These are phyloP conservation scores for Artibeus lituratus DNA, from an alignment of 2,797 vertebrate species.

Conservation along the genomic window DNA sequence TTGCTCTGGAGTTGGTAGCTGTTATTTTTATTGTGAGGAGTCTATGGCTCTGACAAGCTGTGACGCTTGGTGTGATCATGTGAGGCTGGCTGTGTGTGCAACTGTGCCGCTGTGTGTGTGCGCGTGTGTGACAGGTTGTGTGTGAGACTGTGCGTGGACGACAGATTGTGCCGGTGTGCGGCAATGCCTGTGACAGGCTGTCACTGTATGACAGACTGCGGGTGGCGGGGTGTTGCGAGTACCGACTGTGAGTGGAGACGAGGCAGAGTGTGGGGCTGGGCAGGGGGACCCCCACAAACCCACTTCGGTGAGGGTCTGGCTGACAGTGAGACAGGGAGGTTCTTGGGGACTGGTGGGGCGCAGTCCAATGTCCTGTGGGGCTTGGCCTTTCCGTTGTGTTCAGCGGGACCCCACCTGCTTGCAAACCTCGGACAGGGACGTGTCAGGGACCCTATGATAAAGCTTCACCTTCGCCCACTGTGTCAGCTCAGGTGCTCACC, in stretches of 20 bases:
- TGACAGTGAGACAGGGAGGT: background rate
- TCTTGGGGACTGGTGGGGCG: background rate
- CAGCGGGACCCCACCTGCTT: background rate
- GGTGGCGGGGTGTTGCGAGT: conserved; percentile 73
- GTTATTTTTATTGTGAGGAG: conserved; percentile 74
- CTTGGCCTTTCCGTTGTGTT: background rate
- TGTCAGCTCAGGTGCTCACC: background rate
- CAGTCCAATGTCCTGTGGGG: background rate
- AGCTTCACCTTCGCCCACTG: background rate
- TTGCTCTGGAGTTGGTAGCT: conserved; percentile 54
- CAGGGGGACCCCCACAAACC: conserved; percentile 25
- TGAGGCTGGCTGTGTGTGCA: conserved; percentile 73
- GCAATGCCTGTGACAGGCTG: conserved; percentile 72
- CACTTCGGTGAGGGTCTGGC: background rate
- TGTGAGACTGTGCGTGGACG: conserved; percentile 75
- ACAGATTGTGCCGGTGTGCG: conserved; percentile 77
- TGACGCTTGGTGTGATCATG: conserved; percentile 72
- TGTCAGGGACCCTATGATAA: background rate
- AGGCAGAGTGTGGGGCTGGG: conserved; percentile 40
- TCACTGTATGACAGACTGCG: conserved; percentile 71
- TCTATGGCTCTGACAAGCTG: conserved; percentile 74
- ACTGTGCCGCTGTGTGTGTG: conserved; percentile 68
- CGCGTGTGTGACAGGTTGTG: conserved; percentile 69
- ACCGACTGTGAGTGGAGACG: conserved; percentile 67
- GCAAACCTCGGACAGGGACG: background rate